Percentiles rank a stretch among this genome's conserved stretches.
phyloP scores from a whole-genome alignment of 2,113 vertebrate genomes.

The Loxodonta africana region DNA sequence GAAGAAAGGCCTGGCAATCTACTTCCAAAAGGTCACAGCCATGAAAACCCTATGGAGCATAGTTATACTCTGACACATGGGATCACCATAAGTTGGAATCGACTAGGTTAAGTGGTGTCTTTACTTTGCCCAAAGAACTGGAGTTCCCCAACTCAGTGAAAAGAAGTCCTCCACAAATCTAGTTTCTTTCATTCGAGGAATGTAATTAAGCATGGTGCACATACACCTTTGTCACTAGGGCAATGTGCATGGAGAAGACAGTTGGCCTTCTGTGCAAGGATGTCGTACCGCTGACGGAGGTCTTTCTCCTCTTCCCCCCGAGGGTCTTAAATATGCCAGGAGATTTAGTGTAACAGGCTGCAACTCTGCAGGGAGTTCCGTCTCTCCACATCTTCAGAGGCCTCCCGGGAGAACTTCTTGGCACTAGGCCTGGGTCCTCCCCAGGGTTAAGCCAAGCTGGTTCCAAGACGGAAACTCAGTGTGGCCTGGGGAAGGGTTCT shows the following conservation, averaged over 20 bases:
- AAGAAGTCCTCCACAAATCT: neutral
- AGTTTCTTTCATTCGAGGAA: neutral
- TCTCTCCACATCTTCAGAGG: constrained; percentile 3
- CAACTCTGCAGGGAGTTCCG: neutral
- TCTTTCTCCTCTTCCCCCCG: neutral
- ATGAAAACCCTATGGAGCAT: neutral
- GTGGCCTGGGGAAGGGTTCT: neutral
- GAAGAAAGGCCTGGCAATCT: neutral
- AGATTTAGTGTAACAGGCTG: neutral
- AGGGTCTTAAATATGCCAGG: neutral
- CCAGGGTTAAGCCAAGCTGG: neutral
- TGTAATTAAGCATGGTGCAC: accelerated
- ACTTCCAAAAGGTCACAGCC: neutral
- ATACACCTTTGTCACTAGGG: neutral
- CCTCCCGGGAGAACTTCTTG: neutral
- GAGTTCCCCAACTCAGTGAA: neutral
- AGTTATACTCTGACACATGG: neutral
- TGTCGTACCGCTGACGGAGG: accelerated
- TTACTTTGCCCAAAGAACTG: neutral
- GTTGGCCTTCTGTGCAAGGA: neutral
- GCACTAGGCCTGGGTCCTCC: neutral
- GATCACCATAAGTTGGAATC: neutral
- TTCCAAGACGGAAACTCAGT: constrained; percentile 10
- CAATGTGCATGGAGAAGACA: neutral
- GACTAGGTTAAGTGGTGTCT: neutral